Evolutionary conservation across 2,797 vertebrate genomes (phyloP).

Genomic region (Odontamblyopus lacepedii): DNA sequence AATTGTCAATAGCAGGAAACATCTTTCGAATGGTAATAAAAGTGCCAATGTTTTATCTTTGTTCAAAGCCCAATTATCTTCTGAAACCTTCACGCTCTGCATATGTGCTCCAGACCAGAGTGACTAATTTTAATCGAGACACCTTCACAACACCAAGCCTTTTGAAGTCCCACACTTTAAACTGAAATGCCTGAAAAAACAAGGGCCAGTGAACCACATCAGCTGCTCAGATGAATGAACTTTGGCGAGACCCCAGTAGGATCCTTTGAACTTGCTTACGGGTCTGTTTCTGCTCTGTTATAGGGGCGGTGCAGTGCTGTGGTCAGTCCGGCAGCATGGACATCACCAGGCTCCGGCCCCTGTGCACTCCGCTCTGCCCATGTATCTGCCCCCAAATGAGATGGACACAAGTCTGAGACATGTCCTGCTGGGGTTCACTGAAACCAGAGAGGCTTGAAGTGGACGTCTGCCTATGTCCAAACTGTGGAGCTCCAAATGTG

Average conservation of each 20-base stretch:
- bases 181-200: conserved; percentile 49
- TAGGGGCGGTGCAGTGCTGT: conserved; percentile 53
- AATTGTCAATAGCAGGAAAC: neutral
- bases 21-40: neutral
- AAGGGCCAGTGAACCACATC: conserved; percentile 60
- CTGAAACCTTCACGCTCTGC: conserved; percentile 5
- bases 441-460: conserved; percentile 99
- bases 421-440: conserved; percentile 95
- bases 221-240: conserved; percentile 73
- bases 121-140: conserved; percentile 34
- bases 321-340: conserved; percentile 71
- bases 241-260: conserved; percentile 65
- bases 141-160: conserved; percentile 33
- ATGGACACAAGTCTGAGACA: conserved; percentile 77
- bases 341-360: conserved; percentile 73
- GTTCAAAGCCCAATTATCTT: neutral
- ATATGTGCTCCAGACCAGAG: conserved; percentile 13
- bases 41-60: conserved; percentile 2
- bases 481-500: conserved; percentile 52
- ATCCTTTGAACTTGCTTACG: conserved; percentile 74
- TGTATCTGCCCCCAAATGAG: conserved; percentile 82
- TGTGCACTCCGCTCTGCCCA: conserved; percentile 71
- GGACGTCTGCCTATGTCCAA: conserved; percentile 88
- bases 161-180: conserved; percentile 67
- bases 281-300: conserved; percentile 73